Conservation (phyloP, 2,113 vertebrate genomes). For the Perca fluviatilis region DNA sequence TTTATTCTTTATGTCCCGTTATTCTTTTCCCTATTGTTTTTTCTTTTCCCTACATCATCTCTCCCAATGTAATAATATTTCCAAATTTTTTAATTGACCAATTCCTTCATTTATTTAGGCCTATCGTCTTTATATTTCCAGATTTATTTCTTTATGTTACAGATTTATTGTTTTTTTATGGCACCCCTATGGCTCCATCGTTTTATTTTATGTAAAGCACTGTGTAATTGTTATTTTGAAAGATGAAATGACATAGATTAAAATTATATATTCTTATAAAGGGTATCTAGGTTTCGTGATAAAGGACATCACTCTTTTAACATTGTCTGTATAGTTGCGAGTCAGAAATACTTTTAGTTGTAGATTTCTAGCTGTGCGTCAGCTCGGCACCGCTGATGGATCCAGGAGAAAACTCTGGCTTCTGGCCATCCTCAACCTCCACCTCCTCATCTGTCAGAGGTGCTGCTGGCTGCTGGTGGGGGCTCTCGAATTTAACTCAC, state of each 20-base stretch:
- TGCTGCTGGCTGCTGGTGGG: neutral
- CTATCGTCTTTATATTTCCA: too few relatives aligned
- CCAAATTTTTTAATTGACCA: too few relatives aligned
- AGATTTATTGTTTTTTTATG: too few relatives aligned
- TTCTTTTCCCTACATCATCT: too few relatives aligned
- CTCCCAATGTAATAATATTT: too few relatives aligned
- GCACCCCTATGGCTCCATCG: too few relatives aligned
- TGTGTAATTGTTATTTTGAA: neutral
- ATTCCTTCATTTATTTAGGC: too few relatives aligned
- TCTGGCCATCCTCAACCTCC: conserved; percentile 50
- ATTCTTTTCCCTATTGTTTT: too few relatives aligned
- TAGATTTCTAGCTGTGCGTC: conserved; percentile 3
- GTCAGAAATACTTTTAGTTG: neutral
- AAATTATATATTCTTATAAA: neutral
- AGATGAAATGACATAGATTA: neutral
- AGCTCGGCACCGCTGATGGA: conserved; percentile 27
- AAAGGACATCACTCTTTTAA: neutral
- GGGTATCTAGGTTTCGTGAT: too few relatives aligned
- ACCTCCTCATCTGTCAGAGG: conserved; percentile 56
- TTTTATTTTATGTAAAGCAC: neutral
- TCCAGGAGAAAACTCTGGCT: conserved; percentile 47
- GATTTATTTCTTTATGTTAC: too few relatives aligned
- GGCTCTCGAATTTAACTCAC: neutral
- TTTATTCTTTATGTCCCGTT: too few relatives aligned
- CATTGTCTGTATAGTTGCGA: neutral